Evolutionary conservation across 2,888 invertebrate genomes (phyloP), one percentile per base, ranked within the genome.

Genomic region (Apocheima hispidaria): DNA sequence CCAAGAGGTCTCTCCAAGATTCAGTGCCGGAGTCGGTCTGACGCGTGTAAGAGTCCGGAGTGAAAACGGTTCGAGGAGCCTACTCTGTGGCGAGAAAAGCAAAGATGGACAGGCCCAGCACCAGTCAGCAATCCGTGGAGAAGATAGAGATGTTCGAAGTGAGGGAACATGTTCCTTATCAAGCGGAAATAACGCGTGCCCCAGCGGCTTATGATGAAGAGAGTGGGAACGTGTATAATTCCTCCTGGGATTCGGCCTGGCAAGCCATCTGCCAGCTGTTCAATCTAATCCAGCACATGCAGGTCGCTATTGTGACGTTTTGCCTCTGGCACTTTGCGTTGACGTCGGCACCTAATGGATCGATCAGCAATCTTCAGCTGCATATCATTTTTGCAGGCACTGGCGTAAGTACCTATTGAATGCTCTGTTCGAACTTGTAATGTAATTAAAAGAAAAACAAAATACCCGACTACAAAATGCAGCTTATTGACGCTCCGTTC

Each of bases 321-420:
- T 86, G 84, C 60, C 56, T 92, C 44, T 93, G 92, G 92, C 83
- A 86, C 62, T 90, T 91, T 63, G 92, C 92, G 9, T 70, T 93
- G 56, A 90, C 84, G 6, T 83, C 86, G 0, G 78, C 79, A 10
- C 81, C 89, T 0, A 86, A 90, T 57, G 92, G 92, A 57, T 69
- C 84, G 18, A 85, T 92, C 70, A 90, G 81, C 56, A 92, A 91
- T 67, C 71, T 92, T 63, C 90, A 93, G 67, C 72, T 93, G 60
- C 93, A 93, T 70, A 90, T 93, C 10, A 82, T 91, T 56, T 88
- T 93, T 64, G 91, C 92, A 20, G 92, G 92, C 58, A 91, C 93
- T 53, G 93, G 93, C 57, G 93, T 93, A 90, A 60, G 92, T 90
- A 84, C 63, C n/a, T n/a, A n/a, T n/a, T n/a, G n/a, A n/a, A n/a